Base-by-base conservation (phyloP, 2,888 invertebrate genomes). In the Xylota sylvarum region DNA sequence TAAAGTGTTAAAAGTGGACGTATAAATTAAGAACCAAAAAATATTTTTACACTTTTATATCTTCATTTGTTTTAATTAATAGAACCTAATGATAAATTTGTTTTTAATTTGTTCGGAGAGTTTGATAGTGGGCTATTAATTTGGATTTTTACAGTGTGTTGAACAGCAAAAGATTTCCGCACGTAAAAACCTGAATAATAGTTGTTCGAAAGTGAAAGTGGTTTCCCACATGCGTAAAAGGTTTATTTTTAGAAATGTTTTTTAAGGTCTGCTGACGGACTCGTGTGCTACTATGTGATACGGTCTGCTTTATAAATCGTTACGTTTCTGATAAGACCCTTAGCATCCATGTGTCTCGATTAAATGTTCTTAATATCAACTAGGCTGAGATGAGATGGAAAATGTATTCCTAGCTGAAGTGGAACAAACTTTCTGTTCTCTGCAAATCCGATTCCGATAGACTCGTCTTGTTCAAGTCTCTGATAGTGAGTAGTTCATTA, bases 31-130 rank as follows among this genome's bases (percentile, higher is more conserved):
- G 19, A 19, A 30, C 23, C 14, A 27, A 17, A n/a, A 12, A 7
- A 70, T 14, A 58, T 32, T 5, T 10, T 5, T 32, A 32, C 32
- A 7, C 37, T 65, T 9, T 10, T 10, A 5, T 37, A 27, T 60
- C 23, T 46, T 46, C 46, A 70, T 70, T 60, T 72, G 72, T 14
- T 50, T 73, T 60, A 73, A 30, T 73, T 73, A 60, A 50, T 37
- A 17, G n/a, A 50, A 48, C 4, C 14, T 37, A 72, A 50, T 72
- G 58, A 60, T 48, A 48, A 50, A 48, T 60, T 60, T 73, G 60
- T 10, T 65, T 64, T 14, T 23, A 50, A 30, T 65, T 35, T 48
- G 32, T 50, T 23, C 60, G 60, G 12, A 50, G 46, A 43, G 32
- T 19, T 46, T 46, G 27, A 70, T 46, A 10, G 19, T 14, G 6